Base-by-base conservation (phyloP, 2,113 vertebrate genomes). In the Dryoscopus gambensis region DNA sequence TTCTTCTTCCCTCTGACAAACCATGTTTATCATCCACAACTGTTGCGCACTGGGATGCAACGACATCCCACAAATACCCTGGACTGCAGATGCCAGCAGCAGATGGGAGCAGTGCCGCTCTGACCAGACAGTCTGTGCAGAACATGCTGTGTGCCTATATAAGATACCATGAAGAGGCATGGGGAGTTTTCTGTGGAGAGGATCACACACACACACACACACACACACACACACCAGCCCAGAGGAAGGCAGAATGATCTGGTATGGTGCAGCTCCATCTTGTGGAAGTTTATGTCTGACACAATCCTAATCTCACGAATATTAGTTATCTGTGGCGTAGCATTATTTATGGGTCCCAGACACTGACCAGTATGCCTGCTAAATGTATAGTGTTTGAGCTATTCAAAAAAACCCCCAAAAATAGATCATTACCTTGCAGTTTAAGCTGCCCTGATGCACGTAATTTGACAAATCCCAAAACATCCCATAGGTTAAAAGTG, bases 371-470 rank as follows among this genome's bases (percentile, higher is more conserved):
- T 2, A 17, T 6, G 14, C 7, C 20, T 15, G 50, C n/a, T 60
- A 44, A 49, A 81, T 1, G 9, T 22, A 31, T 0, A 0, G 0
- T n/a, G 13, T 30, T 64, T 39, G 27, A 35, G 24, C 15, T 19
- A 25, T 35, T 70, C 6, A 5, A 16, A 37, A 62, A 17, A 9
- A 42, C 14, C 39, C 1, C 1, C 6, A 25, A 39, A 33, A 37
- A 44, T 1, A 47, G 47, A 28, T 40, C 18, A 12, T 30, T 23
- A 53, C 12, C 31, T 75, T 64, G 70, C 24, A 33, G n/a, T 24
- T 71, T 33, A 52, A 76, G 40, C 15, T 77, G 52, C 56, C 57
- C 3, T 5, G 49, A 71, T 50, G 44, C 30, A 30, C 33, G 5
- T 17, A 55, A 62, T 23, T 30, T 56, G n/a, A 47, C 55, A 74